phyloP scores from a whole-genome alignment of 2,888 invertebrate genomes.

The Nomada ferruginata region DNA sequence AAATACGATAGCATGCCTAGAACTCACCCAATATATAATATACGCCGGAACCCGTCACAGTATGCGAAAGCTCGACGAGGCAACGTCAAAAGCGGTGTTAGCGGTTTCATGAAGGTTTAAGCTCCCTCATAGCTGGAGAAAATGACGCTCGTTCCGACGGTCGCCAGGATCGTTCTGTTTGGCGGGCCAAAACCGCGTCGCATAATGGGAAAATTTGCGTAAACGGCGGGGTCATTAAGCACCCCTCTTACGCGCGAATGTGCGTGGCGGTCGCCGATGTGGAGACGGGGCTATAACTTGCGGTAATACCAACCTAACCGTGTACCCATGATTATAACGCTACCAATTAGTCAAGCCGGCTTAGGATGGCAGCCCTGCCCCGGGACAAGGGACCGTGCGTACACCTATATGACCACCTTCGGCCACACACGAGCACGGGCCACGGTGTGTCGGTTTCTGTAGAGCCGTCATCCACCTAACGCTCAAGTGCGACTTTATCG shows the following conservation, averaged over 20 bases:
- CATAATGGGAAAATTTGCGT: slow-evolving; percentile 84
- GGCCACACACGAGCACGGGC: slow-evolving; percentile 6
- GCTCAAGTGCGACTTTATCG: slow-evolving; percentile 4
- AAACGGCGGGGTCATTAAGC: slow-evolving; percentile 84
- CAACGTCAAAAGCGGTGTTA: slow-evolving; percentile 24
- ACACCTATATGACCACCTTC: slow-evolving; percentile 28
- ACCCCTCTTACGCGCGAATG: slow-evolving; percentile 73
- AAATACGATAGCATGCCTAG: not conserved
- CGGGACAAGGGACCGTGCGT: slow-evolving; percentile 73
- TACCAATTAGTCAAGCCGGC: slow-evolving; percentile 84
- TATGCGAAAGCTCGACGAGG: not conserved
- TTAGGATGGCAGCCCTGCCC: slow-evolving; percentile 81
- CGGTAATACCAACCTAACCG: slow-evolving; percentile 84
- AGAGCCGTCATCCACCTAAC: slow-evolving; percentile 37
- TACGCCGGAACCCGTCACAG: too few relatives aligned
- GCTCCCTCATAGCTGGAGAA: slow-evolving; percentile 49
- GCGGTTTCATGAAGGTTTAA: slow-evolving; percentile 55
- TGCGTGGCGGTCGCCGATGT: slow-evolving; percentile 72
- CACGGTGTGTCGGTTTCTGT: slow-evolving; percentile 23
- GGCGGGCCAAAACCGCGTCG: slow-evolving; percentile 81
- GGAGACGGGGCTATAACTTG: slow-evolving; percentile 82
- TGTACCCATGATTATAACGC: slow-evolving; percentile 84
- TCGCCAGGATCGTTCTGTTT: slow-evolving; percentile 72
- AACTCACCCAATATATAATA: too few relatives aligned
- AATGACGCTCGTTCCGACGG: slow-evolving; percentile 71